Base-by-base conservation (phyloP, 2,797 vertebrate species). In the Champsocephalus gunnari region DNA sequence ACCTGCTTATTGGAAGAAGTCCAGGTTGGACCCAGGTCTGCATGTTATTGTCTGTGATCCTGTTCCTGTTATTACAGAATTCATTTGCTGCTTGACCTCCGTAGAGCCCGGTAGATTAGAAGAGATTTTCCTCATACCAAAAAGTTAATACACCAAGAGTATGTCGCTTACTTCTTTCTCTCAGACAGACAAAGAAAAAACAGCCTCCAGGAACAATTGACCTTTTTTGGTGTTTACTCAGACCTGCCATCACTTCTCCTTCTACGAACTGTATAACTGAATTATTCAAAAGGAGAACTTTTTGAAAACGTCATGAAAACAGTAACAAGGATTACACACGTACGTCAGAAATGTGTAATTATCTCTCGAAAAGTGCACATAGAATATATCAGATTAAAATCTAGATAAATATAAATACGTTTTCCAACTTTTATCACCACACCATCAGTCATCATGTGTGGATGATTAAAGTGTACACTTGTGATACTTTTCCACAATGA, bases 131-230 rank as follows among this genome's bases (percentile, higher is more conserved):
- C 82, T 85, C 87, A 92, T 92, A 79, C 84, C 88, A 75, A 61
- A 76, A 92, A 87, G 75, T 70, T 88, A 90, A 89, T 89, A 90
- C 91, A 90, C 55, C 83, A 74, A n/a, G 58, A 60, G 17, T 14
- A 73, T 72, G 66, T 66, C 12, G 14, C 77, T 32, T 13, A 19
- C 78, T 68, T 86, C 64, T 2, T 75, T 10, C 4, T 81, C 2
- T 28, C 60, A 51, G 65, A 67, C 81, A 67, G 41, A 21, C 34
- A 71, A 71, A 56, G 75, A 61, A 53, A 54, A 49, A 51, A 54
- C 51, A 50, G 57, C 76, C 76, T 67, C 16, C 4, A 67, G 73
- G 61, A 17, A 59, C 3, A 6, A 8, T 49, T 5, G 7, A 38
- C 19, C 11, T 49, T 60, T 57, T 9, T 16, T 13, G 24, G 34